Evolutionary conservation across 2,797 vertebrate species (phyloP).

Genomic region (Propithecus deckenii): DNA sequence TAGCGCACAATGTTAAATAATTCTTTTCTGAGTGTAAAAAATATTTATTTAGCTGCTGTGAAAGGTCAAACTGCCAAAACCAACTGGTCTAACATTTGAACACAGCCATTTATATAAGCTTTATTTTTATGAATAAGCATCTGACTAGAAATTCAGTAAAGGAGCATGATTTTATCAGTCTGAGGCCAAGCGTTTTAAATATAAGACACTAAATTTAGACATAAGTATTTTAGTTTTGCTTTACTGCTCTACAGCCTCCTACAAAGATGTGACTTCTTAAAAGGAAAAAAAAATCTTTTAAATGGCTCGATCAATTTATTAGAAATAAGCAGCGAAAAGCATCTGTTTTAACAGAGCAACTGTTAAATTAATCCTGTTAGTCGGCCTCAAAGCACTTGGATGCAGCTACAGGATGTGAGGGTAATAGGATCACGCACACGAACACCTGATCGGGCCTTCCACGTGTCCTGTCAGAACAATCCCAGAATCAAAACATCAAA

Average conservation of each 20-base stretch:
- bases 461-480: constrained; percentile 21
- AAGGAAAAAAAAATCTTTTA: constrained; percentile 4
- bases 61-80: constrained; percentile 63
- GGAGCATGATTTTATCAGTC: neutral
- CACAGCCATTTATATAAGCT: constrained; percentile 30
- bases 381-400: constrained; percentile 59
- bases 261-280: constrained; percentile 6
- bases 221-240: constrained; percentile 30
- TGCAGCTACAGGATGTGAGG: constrained; percentile 47
- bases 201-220: constrained; percentile 37
- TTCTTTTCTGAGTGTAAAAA: constrained; percentile 41
- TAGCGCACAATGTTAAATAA: constrained; percentile 48
- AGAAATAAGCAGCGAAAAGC: constrained; percentile 49
- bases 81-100: constrained; percentile 24
- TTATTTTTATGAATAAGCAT: constrained; percentile 54
- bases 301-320: constrained; percentile 47
- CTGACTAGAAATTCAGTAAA: constrained; percentile 3
- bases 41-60: constrained; percentile 45
- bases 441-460: constrained; percentile 63
- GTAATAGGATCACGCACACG: constrained; percentile 48
- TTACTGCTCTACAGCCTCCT: neutral
- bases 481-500: constrained; percentile 33
- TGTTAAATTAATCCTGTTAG: constrained; percentile 68
- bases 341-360: constrained; percentile 68
- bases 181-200: constrained; percentile 45